Percentiles rank a stretch among this genome's conserved stretches.
Conservation (phyloP, 2,888 invertebrate species). For the Emmelina monodactyla region DNA sequence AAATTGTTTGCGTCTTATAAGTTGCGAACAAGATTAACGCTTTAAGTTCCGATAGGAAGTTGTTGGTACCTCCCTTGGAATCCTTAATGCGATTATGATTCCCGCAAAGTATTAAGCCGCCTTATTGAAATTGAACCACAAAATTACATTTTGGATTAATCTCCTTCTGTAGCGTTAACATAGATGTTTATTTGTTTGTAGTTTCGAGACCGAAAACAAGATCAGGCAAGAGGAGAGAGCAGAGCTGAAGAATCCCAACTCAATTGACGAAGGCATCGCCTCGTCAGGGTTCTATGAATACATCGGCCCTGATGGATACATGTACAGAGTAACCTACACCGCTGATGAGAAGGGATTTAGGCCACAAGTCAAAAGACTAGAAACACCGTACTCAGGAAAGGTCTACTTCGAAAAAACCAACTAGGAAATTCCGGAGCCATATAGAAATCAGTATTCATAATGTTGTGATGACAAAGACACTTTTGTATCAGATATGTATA, state of each 20-base stretch:
- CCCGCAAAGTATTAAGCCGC: not conserved
- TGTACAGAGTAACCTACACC: slow-evolving; percentile 61
- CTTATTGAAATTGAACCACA: not conserved
- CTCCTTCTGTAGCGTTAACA: no score
- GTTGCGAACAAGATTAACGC: not conserved
- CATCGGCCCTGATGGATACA: slow-evolving; percentile 60
- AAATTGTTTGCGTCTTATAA: not conserved
- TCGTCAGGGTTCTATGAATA: slow-evolving; percentile 61
- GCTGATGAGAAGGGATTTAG: slow-evolving; percentile 62
- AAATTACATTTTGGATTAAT: not conserved
- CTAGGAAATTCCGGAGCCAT: no score
- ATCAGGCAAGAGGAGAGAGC: slow-evolving; percentile 61
- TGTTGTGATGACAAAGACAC: no score
- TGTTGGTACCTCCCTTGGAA: not conserved
- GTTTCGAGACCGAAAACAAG: slow-evolving; percentile 64
- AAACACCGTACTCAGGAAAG: slow-evolving; percentile 57
- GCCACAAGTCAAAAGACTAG: slow-evolving; percentile 49
- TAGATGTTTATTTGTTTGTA: slow-evolving; percentile 21
- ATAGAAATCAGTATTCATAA: no score
- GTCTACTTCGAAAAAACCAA: slow-evolving; percentile 47
- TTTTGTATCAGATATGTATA: no score
- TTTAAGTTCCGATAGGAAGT: not conserved
- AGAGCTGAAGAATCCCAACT: slow-evolving; percentile 54
- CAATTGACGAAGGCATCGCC: slow-evolving; percentile 56
- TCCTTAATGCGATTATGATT: not conserved